A percentile compares a stretch with the other conserved stretches of the same genome.
Conservation (phyloP, 2,888 invertebrate genomes). For the Polydrusus tereticollis region DNA sequence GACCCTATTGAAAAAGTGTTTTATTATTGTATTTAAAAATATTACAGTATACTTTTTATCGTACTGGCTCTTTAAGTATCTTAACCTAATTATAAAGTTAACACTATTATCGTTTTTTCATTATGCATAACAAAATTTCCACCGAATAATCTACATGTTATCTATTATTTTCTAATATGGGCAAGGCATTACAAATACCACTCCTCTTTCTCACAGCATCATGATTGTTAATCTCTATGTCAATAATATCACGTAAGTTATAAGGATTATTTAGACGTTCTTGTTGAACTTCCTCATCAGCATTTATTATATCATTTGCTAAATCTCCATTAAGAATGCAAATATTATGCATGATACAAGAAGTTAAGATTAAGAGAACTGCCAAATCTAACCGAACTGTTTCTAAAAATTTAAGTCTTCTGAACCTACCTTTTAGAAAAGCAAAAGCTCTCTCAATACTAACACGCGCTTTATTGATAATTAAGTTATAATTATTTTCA, state of each 20-base stretch:
- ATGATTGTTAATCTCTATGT: not conserved
- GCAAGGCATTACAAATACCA: not conserved
- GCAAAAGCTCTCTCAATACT: slow-evolving; percentile 27
- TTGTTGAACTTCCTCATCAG: not conserved
- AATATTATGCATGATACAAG: slow-evolving; percentile 4
- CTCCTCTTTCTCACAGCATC: not conserved
- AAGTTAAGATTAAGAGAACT: slow-evolving; percentile 4
- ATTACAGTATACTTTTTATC: no score
- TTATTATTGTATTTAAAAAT: no score
- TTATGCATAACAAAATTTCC: no score
- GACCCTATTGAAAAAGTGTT: no score
- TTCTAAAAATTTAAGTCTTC: slow-evolving; percentile 18
- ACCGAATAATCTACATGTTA: no score
- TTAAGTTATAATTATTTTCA: slow-evolving; percentile 19
- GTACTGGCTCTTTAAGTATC: no score
- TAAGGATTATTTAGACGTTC: not conserved
- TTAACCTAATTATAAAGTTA: no score
- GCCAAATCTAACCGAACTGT: slow-evolving; percentile 21
- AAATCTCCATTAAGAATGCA: slow-evolving; percentile 16
- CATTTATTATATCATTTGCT: not conserved
- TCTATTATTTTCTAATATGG: no score
- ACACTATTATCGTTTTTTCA: not conserved
- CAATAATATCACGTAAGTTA: not conserved
- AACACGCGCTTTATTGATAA: not conserved
- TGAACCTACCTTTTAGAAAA: slow-evolving; percentile 19